phyloP scores from a whole-genome alignment of 1,140 invertebrate genomes.

The Caligus rogercresseyi region DNA sequence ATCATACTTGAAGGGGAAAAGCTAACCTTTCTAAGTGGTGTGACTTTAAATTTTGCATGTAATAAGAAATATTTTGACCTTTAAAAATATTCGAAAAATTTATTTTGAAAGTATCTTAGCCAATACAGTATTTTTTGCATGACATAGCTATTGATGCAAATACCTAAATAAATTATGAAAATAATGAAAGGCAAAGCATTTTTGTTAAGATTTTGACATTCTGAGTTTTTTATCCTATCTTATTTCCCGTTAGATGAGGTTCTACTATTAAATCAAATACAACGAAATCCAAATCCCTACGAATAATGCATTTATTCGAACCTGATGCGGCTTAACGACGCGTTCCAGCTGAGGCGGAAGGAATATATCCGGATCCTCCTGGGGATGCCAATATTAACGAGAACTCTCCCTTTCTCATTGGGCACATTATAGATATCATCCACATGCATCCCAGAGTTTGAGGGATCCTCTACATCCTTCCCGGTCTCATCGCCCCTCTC shows the following conservation, averaged over 20 bases:
- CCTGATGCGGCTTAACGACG: conserved; percentile 86
- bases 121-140: no score
- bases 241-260: neutral
- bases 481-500: conserved; percentile 34
- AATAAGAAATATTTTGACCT: no score
- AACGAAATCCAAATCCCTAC: neutral
- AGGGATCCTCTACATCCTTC: conserved; percentile 67
- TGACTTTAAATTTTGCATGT: no score
- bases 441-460: conserved; percentile 31
- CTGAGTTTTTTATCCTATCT: neutral
- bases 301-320: conserved; percentile 25
- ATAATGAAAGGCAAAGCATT: no score
- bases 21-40: no score
- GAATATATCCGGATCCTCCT: conserved; percentile 78
- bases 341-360: conserved; percentile 77
- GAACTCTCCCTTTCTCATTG: conserved; percentile 72
- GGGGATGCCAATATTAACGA: conserved; percentile 88
- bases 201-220: conserved; percentile 12
- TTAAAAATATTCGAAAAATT: no score
- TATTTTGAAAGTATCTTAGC: no score
- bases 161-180: no score
- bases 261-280: neutral
- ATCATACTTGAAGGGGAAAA: no score
- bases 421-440: conserved; percentile 62
- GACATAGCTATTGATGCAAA: no score